Percentiles rank a stretch among this genome's conserved stretches.
These are phyloP conservation scores for Drosophila trichaetosa DNA, from an alignment of 2,888 invertebrate species.

Conservation along the genomic window DNA sequence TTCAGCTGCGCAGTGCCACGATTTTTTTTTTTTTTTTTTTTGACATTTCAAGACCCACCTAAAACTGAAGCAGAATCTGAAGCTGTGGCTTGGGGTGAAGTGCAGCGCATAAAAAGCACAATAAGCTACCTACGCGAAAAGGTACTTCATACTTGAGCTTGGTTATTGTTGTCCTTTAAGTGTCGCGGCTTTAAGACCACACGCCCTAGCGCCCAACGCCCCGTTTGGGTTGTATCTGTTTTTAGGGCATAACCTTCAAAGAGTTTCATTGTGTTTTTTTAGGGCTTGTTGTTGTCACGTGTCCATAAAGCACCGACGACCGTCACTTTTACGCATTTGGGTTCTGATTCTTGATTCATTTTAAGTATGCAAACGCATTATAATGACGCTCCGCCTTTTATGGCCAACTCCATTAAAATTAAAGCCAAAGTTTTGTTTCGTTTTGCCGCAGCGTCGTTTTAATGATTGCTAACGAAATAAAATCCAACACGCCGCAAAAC, in stretches of 20 bases:
- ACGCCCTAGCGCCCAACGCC: not conserved
- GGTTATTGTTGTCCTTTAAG: constrained; percentile 71
- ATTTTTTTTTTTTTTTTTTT: not conserved
- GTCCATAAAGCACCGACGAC: constrained; percentile 67
- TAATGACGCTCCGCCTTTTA: constrained; percentile 73
- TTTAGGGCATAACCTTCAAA: constrained; percentile 58
- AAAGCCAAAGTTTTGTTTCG: constrained; percentile 74
- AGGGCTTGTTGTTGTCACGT: constrained; percentile 72
- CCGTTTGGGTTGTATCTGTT: constrained; percentile 18
- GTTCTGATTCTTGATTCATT: constrained; percentile 68
- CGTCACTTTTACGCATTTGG: constrained; percentile 55
- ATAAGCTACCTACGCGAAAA: constrained; percentile 74
- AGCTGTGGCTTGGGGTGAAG: constrained; percentile 39
- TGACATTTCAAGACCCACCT: constrained; percentile 61
- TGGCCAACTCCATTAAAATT: constrained; percentile 77
- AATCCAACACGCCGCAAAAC: constrained; percentile 35
- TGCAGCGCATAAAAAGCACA: constrained; percentile 78
- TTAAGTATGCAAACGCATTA: constrained; percentile 80
- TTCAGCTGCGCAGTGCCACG: constrained; percentile 40
- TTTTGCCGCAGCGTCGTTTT: constrained; percentile 54
- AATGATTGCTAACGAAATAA: constrained; percentile 67
- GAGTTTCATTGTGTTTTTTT: constrained; percentile 71
- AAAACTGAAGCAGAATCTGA: constrained; percentile 5
- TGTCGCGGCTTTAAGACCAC: constrained; percentile 63
- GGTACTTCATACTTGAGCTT: constrained; percentile 42